Evolutionary conservation across 2,797 vertebrate genomes (phyloP), one percentile per base, ranked within the genome.

Genomic region (Simalia tracyae): DNA sequence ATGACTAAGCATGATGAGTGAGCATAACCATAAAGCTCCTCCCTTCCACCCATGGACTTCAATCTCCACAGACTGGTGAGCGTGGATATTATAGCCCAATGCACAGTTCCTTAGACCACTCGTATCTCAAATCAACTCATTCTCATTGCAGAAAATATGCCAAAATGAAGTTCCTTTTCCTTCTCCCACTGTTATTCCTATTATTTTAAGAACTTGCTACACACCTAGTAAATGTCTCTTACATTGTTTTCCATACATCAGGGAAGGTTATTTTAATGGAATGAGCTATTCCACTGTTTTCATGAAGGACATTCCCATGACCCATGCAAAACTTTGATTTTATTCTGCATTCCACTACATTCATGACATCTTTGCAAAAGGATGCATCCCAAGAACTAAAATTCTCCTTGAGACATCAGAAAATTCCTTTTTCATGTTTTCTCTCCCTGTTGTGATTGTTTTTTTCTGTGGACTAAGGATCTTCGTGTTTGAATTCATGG

Each of bases 401-500:
- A 66, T 88, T 59, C 60, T 88, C 57, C 50, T 76, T 84, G 36
- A 19, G 17, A 46, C 56, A 66, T 90, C 63, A 46, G 31, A 54
- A 42, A 3, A 56, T 57, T 59, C 42, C 46, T 60, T 81, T 86
- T 68, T 57, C 17, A 24, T 66, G 72, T 81, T 81, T 36, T 6
- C 5, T 54, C n/a, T 57, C 6, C 14, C 22, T 66, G 46, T 36
- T 81, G 72, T 61, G 50, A 22, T 81, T 28, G 12, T 31, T 50
- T 57, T 19, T 12, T 7, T 4, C 42, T 24, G 10, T 68, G 19
- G 46, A 59, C 15, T 64, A 56, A 15, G 50, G 68, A 84, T 89
- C 56, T 85, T 92, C 92, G 93, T 93, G 92, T 46, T 4, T 19
- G 57, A 54, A 0, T 76, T 81, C n/a, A 64, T 64, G 50, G 59